Conservation (phyloP, 2,113 vertebrate genomes). For the Gymnobelideus leadbeateri region DNA sequence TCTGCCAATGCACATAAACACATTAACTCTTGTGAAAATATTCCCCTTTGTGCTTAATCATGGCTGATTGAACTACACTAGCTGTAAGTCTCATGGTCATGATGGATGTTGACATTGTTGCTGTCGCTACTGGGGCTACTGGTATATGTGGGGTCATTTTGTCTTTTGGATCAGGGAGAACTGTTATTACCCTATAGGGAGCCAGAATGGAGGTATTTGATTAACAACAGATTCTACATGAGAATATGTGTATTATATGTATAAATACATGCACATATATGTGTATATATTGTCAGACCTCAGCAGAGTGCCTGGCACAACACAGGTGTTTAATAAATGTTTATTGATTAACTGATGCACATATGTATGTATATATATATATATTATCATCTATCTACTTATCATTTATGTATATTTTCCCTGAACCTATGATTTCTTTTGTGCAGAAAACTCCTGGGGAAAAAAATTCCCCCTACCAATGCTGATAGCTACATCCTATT, state of each 20-base stretch:
- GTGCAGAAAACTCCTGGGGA: background rate
- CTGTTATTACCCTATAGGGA: background rate
- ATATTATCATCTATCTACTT: background rate
- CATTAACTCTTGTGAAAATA: background rate
- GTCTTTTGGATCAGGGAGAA: background rate
- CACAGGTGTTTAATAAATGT: background rate
- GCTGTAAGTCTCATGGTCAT: background rate
- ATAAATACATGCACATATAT: background rate
- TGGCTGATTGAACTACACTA: background rate
- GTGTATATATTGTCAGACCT: background rate
- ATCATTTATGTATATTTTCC: background rate
- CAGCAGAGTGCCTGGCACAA: background rate
- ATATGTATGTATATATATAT: background rate
- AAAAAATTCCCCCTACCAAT: background rate
- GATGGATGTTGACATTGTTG: background rate
- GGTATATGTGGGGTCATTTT: background rate
- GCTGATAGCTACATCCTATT: background rate
- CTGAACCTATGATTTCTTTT: background rate
- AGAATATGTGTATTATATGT: background rate
- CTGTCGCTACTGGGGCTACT: fast-evolving
- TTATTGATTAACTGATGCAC: background rate
- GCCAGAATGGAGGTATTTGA: background rate
- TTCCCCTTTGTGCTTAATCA: background rate
- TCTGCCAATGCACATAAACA: background rate
- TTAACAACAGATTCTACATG: background rate